Conservation (phyloP, 2,113 vertebrate genomes). For the Rallus limicola region DNA sequence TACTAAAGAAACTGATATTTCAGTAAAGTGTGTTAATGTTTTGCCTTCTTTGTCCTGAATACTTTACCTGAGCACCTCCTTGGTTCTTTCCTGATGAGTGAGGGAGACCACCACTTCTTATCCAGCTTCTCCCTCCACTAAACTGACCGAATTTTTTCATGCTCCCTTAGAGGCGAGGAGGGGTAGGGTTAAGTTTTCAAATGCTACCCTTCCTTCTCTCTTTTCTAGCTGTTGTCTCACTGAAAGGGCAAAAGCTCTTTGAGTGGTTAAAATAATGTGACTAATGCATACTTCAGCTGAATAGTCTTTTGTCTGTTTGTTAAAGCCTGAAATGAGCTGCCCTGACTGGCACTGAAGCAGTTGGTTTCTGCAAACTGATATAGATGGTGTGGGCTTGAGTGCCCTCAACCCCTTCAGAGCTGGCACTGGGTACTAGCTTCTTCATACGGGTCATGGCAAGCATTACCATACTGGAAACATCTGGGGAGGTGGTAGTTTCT, state of each 20-base stretch:
- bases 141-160: not conserved
- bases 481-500: fast-evolving
- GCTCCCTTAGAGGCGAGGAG: not conserved
- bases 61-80: not conserved
- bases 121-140: not conserved
- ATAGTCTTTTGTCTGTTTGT: not conserved
- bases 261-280: not conserved
- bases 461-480: not conserved
- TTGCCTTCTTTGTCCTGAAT: constrained; percentile 39
- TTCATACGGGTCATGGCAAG: not conserved
- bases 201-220: not conserved
- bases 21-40: constrained; percentile 78
- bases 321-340: not conserved
- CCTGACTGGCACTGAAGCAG: not conserved
- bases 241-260: not conserved
- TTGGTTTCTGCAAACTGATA: not conserved
- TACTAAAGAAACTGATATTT: constrained; percentile 81
- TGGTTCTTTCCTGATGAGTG: not conserved
- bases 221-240: not conserved
- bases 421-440: not conserved
- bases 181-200: not conserved
- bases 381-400: not conserved
- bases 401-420: not conserved
- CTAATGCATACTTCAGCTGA: not conserved
- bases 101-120: not conserved